Evolutionary conservation across 1,140 invertebrate genomes (phyloP).

Genomic region (Stegodyphus dumicola): DNA sequence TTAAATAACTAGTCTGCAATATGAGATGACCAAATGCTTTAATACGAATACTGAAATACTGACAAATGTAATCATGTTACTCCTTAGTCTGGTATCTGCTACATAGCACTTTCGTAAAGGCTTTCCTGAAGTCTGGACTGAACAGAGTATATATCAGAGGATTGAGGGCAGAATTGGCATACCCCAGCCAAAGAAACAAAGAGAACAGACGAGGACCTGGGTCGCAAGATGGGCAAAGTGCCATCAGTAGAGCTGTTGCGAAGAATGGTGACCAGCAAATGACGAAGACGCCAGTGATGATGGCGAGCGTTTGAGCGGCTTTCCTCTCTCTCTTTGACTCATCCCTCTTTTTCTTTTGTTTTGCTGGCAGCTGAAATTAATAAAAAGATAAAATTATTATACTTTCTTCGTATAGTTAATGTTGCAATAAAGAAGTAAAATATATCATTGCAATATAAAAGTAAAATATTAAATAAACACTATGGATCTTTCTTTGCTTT

Average conservation of each 20-base stretch:
- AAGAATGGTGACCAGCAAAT: conserved; percentile 96
- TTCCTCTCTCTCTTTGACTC: conserved; percentile 88
- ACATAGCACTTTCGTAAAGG: conserved; percentile 47
- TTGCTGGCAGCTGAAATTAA: too few species aligned
- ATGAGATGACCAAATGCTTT: too few species aligned
- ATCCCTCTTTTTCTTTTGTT: conserved; percentile 75
- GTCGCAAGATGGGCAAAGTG: conserved; percentile 80
- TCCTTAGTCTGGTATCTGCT: conserved; percentile 5
- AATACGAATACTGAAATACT: too few species aligned
- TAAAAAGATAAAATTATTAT: not conserved
- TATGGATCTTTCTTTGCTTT: too few species aligned
- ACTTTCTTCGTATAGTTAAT: too few species aligned
- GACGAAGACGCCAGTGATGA: conserved; percentile 92
- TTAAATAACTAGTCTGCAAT: too few species aligned
- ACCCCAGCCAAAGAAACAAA: conserved; percentile 89
- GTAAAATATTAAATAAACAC: too few species aligned
- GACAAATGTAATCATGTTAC: not conserved
- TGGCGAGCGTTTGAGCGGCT: conserved; percentile 91
- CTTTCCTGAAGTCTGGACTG: conserved; percentile 61
- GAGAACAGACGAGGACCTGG: conserved; percentile 82
- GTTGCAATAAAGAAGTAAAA: too few species aligned
- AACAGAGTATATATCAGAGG: conserved; percentile 86
- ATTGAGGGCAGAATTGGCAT: conserved; percentile 91
- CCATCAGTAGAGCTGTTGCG: conserved; percentile 87
- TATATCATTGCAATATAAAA: too few species aligned